Base-by-base conservation (phyloP, 2,113 vertebrate species). In the Cardinalis cardinalis region DNA sequence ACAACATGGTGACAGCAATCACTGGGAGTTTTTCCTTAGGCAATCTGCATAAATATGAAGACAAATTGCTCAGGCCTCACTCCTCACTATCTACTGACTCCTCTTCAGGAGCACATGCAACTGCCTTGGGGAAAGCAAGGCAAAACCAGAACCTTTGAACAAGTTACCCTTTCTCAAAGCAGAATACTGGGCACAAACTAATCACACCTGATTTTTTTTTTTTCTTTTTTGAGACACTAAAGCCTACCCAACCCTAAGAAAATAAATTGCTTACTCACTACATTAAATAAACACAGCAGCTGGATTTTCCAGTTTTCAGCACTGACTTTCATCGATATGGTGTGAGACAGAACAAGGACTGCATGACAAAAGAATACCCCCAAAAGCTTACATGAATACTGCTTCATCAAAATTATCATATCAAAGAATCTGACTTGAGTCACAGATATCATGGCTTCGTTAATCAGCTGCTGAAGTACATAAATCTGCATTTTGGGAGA, bases 371-470 rank as follows among this genome's bases (percentile, higher is more conserved):
- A 63, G 41, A 70, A 58, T 17, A 71, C 18, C 3, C 6, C 24
- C 61, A 64, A 63, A 84, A 75, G 17, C 59, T 84, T 55, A 65
- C 10, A 34, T 36, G 53, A 31, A 40, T 32, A 81, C 28, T 38
- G 29, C 10, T 83, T 65, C n/a, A 86, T 63, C 49, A 88, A 77
- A 93, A 91, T 76, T 41, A 89, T 18, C 58, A 74, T 20, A 84
- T 34, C 69, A 70, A 53, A 55, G 32, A 49, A 72, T 69, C 51
- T 73, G 74, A 92, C 40, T 92, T 75, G 26, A 52, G 61, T 88
- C 72, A 89, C 52, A 95, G 65, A 82, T 75, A 82, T 58, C 59
- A 81, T 9, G 58, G 76, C 76, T 84, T 87, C 61, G 87, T 86
- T 84, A 82, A 68, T 59, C 36, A 92, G 44, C 14, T 69, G 41